These are phyloP conservation scores for Sturnira hondurensis DNA, from an alignment of 2,113 vertebrate species.

Conservation along the genomic window DNA sequence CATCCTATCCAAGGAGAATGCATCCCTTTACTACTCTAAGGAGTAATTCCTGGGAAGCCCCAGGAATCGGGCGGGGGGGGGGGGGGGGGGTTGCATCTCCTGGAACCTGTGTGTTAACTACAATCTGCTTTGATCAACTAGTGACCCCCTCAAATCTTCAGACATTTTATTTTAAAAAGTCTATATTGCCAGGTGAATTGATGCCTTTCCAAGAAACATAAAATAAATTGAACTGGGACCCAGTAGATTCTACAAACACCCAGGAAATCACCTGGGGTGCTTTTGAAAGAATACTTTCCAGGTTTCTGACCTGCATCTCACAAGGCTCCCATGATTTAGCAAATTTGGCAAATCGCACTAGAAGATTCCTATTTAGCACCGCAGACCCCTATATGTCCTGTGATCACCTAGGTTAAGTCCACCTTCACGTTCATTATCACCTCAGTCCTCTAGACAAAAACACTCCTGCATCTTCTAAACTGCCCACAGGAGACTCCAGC, in stretches of 20 bases:
- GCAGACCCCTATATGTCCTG: neutral
- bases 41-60: neutral
- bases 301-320: neutral
- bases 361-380: neutral
- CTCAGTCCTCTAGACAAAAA: neutral
- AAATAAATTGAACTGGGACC: neutral
- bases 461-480: neutral
- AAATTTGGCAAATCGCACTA: neutral
- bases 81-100: no score
- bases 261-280: neutral
- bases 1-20: neutral
- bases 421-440: neutral
- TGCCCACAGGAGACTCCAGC: neutral
- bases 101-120: neutral
- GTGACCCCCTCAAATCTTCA: neutral
- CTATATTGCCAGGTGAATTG: neutral
- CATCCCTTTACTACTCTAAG: neutral
- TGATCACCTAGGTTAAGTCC: neutral
- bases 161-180: neutral
- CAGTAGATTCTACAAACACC: neutral
- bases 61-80: no score
- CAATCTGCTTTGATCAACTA: neutral
- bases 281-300: neutral
- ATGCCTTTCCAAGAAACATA: neutral
- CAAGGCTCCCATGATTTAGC: neutral